Evolutionary conservation across 2,113 vertebrate species (phyloP), one percentile per base, ranked within the genome.

Genomic region (Marmota monax): DNA sequence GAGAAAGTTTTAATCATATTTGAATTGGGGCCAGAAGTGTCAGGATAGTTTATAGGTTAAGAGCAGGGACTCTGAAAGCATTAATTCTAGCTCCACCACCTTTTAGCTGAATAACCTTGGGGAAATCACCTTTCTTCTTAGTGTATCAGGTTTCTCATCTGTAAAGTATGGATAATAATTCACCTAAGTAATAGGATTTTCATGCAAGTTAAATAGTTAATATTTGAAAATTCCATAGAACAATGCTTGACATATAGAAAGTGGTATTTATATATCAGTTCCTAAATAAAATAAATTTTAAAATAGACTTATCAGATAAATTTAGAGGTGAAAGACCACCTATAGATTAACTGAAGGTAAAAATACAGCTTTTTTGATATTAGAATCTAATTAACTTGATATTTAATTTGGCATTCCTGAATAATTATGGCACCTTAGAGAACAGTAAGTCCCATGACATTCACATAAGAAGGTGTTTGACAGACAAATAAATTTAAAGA

Each of bases 351-450:
- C 14, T 58, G 42, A 84, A 96, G 13, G 2, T 58, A 88, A 10
- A 90, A 90, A 84, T 32, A 42, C 29, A 79, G 39, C 37, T 83
- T 17, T 2, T 3, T 37, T 96, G 12, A 94, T 63, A 51, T 69
- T 63, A 74, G 5, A 32, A 42, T 25, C 32, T 56, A 82, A 89
- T 89, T 86, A 82, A 58, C 34, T 67, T 10, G 1, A 67, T 86
- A 89, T 82, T 94, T 51, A 90, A 86, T 76, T 87, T 77, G 84
- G 7, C 23, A 73, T 87, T 92, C 32, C 77, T 48, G 23, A 92
- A 90, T 29, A 18, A 77, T 88, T 96, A 77, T 92, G 65, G 84
- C 16, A 53, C 53, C 32, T 85, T 56, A 20, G 51, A 93, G 58
- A 94, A 77, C 5, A 93, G 22, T 42, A 96, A 96, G 25, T 93